phyloP scores from a whole-genome alignment of 2,113 vertebrate genomes.

The Epinephelus moara region DNA sequence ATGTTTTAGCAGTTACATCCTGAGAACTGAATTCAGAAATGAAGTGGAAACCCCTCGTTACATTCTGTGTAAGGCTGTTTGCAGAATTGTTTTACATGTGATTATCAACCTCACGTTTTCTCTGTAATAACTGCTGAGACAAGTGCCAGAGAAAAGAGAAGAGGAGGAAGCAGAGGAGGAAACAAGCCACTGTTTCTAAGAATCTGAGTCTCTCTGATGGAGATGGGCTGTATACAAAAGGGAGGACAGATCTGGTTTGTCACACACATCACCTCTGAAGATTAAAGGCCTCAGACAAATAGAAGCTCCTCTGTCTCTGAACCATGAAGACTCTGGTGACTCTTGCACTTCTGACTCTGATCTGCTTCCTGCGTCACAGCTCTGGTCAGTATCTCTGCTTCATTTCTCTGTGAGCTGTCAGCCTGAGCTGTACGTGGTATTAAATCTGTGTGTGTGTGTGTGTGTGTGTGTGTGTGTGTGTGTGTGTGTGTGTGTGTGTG shows the following conservation, averaged over 20 bases:
- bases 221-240: background rate
- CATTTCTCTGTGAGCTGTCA: background rate
- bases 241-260: background rate
- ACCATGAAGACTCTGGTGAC: conserved; percentile 54
- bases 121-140: background rate
- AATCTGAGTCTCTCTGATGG: accelerated
- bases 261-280: conserved; percentile 11
- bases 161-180: background rate
- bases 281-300: background rate
- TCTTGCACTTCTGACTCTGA: conserved; percentile 10
- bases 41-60: background rate
- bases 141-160: background rate
- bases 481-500: background rate
- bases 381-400: conserved; percentile 28
- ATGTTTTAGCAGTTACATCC: background rate
- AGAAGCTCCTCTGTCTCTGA: conserved; percentile 9
- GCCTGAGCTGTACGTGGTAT: background rate
- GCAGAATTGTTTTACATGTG: background rate
- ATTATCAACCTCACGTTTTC: background rate
- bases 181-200: background rate
- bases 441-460: background rate
- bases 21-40: background rate
- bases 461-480: background rate
- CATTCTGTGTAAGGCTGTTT: background rate
- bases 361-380: conserved; percentile 5